phyloP scores from a whole-genome alignment of 2,797 vertebrate genomes.

The Menidia menidia region DNA sequence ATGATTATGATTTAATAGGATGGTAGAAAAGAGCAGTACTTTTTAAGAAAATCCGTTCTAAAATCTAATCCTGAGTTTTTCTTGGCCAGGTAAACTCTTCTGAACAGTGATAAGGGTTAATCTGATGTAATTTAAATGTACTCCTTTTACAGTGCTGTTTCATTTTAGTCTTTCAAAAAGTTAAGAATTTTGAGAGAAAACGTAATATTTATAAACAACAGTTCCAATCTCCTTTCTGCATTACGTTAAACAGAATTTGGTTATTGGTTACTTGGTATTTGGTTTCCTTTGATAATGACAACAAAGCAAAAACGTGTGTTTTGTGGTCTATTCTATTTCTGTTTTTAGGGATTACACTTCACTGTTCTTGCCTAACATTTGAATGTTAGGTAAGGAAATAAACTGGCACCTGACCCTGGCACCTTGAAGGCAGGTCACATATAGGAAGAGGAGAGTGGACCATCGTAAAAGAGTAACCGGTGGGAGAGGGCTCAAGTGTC shows the following conservation, averaged over 20 bases:
- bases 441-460: conserved; percentile 5
- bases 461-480: conserved; percentile 11
- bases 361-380: conserved; percentile 5
- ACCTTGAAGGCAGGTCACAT: background rate
- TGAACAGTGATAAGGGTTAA: conserved; percentile 15
- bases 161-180: conserved; percentile 10
- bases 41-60: background rate
- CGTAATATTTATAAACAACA: no score
- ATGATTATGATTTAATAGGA: background rate
- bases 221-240: no score
- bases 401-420: conserved; percentile 9
- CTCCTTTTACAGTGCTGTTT: conserved; percentile 13
- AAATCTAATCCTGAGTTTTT: conserved; percentile 55
- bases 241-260: background rate
- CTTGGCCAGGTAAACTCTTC: conserved; percentile 38
- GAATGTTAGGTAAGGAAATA: conserved; percentile 1
- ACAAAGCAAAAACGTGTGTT: background rate
- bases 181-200: background rate
- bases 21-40: conserved; percentile 10
- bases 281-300: background rate
- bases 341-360: background rate
- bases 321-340: background rate
- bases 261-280: no score
- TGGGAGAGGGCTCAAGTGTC: conserved; percentile 39
- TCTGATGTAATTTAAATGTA: background rate